Evolutionary conservation across 2,888 invertebrate genomes (phyloP), one percentile per base, ranked within the genome.

Genomic region (Drosophila heteroneura): DNA sequence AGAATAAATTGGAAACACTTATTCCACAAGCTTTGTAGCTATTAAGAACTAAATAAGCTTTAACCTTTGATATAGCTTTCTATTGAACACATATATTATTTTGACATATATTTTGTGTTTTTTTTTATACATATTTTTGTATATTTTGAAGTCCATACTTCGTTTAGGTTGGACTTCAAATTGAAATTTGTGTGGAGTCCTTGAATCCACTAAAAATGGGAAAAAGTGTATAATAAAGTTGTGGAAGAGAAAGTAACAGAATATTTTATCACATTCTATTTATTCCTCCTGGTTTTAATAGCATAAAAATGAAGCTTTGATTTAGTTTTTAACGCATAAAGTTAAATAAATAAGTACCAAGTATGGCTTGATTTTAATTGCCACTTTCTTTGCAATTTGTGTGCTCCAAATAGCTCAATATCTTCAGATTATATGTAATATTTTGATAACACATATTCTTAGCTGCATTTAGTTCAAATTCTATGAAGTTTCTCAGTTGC

Each of bases 261-360:
- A 44, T 22, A 47, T 47, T 14, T 6, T 7, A 6, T 47, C 14
- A 16, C 16, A 5, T 16, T 26, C 7, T 16, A 26, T 10, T 2
- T 10, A 2, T 10, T 10, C 1, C 0, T n/a, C 1, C 2, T 41
- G 1, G 5, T 2, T n/a, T 41, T 10, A 39, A 9, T 3, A 19
- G 39, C 19, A 22, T 4, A 14, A 3, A 6, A 44, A 14, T 14
- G 14, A 22, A 14, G 44, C 4, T 22, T 44, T 14, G 14, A 22
- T 44, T 44, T 44, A 3, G 22, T 44, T 44, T n/a, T 44, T 6
- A 3, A 12, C 0, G 12, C n/a, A 12, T 6, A 6, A 5, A 12
- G 5, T 44, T 14, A 3, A 6, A 12, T 35, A 14, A 35, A 5
- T 35, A n/a, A 41, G 39, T n/a, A n/a, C n/a, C 4, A n/a, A n/a